Conservation (phyloP, 2,113 vertebrate species). For the Pimephales promelas region DNA sequence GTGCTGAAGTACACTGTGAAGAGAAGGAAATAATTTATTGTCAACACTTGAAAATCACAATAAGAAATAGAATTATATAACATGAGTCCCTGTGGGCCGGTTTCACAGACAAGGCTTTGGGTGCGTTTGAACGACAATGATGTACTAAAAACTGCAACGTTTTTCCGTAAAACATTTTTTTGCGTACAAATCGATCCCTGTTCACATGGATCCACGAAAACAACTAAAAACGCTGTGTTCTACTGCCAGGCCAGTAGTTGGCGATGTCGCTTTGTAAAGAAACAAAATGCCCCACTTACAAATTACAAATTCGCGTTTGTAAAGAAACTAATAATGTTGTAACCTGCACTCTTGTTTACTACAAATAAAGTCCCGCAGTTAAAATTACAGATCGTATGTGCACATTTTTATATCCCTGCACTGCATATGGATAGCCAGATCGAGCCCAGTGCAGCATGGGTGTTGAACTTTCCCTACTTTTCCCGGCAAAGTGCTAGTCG, state of each 20-base stretch:
- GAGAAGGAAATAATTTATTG: conserved; percentile 33
- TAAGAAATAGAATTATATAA: background rate
- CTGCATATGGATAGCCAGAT: background rate
- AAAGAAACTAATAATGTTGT: background rate
- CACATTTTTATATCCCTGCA: background rate
- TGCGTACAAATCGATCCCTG: too few species aligned
- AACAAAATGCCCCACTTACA: too few species aligned
- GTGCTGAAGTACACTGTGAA: conserved; percentile 82
- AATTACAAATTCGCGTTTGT: too few species aligned
- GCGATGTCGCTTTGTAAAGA: too few species aligned
- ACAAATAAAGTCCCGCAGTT: background rate
- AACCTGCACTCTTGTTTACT: background rate
- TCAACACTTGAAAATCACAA: background rate
- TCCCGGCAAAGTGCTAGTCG: background rate
- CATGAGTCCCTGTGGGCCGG: background rate
- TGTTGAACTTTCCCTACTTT: background rate
- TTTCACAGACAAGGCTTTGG: too few species aligned
- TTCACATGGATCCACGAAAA: too few species aligned
- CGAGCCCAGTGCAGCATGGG: background rate
- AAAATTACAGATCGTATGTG: background rate
- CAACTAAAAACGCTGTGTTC: too few species aligned
- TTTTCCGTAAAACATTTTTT: too few species aligned
- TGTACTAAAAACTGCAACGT: too few species aligned
- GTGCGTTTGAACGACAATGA: too few species aligned
- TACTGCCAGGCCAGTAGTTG: too few species aligned